phyloP scores from a whole-genome alignment of 2,113 vertebrate species.

The Theropithecus gelada region DNA sequence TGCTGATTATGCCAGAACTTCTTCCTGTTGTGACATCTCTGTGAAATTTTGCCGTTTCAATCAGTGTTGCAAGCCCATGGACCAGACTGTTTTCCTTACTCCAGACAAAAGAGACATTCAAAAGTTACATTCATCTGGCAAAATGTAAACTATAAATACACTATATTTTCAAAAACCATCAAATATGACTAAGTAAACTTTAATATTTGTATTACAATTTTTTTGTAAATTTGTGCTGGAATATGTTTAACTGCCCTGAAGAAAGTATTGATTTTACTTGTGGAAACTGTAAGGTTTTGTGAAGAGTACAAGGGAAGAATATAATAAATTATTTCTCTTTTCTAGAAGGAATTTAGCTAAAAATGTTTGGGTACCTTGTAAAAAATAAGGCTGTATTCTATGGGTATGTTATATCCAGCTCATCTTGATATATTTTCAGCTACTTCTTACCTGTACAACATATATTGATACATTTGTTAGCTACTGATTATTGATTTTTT shows the following conservation, averaged over 20 bases:
- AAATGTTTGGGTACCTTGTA: background rate
- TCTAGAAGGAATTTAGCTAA: background rate
- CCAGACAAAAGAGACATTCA: conserved; percentile 51
- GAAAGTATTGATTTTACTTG: conserved; percentile 73
- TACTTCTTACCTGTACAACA: background rate
- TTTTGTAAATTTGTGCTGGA: conserved; percentile 75
- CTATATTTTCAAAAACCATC: conserved; percentile 37
- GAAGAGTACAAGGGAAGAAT: conserved; percentile 32
- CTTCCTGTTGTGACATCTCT: conserved; percentile 50
- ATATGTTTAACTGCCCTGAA: conserved; percentile 76
- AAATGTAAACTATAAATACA: conserved; percentile 61
- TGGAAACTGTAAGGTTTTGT: conserved; percentile 57
- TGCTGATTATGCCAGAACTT: conserved; percentile 45
- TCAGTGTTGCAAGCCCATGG: conserved; percentile 36
- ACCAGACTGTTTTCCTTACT: conserved; percentile 30
- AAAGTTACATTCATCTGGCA: conserved; percentile 27
- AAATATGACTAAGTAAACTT: conserved; percentile 55
- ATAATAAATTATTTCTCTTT: conserved; percentile 24
- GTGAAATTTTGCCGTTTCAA: conserved; percentile 63
- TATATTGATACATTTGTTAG: background rate
- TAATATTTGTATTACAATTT: conserved; percentile 51
- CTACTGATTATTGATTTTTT: background rate
- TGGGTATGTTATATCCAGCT: background rate
- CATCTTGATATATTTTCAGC: background rate
- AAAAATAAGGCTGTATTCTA: background rate